A percentile compares a stretch with the other conserved stretches of the same genome.
phyloP scores from a whole-genome alignment of 2,797 vertebrate genomes.

The Basileuterus tristriatus region DNA sequence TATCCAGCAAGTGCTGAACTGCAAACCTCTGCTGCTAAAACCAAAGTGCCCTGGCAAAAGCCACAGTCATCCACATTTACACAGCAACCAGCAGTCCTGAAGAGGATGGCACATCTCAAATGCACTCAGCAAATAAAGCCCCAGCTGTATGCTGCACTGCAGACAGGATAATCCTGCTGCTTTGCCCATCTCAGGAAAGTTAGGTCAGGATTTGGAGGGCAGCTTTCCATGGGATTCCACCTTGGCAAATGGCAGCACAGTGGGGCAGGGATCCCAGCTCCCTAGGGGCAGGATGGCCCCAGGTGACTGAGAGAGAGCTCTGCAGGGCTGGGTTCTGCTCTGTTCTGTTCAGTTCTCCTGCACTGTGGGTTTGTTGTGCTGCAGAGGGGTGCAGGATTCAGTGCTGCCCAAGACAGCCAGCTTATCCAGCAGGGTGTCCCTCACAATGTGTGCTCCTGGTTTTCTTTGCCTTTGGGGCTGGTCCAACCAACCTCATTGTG shows the following conservation, averaged over 20 bases:
- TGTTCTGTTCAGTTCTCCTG: no score
- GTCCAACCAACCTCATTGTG: neutral
- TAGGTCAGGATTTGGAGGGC: neutral
- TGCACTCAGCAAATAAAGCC: neutral
- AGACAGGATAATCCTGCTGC: neutral
- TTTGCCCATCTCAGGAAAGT: neutral
- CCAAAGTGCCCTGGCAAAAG: constrained; percentile 1
- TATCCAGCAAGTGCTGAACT: neutral
- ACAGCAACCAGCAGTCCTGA: neutral
- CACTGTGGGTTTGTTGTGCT: neutral
- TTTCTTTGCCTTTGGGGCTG: neutral
- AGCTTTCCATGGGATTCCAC: neutral
- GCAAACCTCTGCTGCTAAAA: neutral
- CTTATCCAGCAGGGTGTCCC: rapidly evolving
- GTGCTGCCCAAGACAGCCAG: neutral
- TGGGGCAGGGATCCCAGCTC: neutral
- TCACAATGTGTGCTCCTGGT: neutral
- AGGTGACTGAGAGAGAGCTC: neutral
- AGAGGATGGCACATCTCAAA: neutral
- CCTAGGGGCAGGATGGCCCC: neutral
- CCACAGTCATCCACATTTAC: neutral
- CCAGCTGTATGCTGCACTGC: neutral
- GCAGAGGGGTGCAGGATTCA: neutral
- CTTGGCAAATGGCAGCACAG: neutral
- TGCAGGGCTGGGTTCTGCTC: neutral